Evolutionary conservation across 2,888 invertebrate species (phyloP).

Genomic region (Peribatodes rhomboidaria): DNA sequence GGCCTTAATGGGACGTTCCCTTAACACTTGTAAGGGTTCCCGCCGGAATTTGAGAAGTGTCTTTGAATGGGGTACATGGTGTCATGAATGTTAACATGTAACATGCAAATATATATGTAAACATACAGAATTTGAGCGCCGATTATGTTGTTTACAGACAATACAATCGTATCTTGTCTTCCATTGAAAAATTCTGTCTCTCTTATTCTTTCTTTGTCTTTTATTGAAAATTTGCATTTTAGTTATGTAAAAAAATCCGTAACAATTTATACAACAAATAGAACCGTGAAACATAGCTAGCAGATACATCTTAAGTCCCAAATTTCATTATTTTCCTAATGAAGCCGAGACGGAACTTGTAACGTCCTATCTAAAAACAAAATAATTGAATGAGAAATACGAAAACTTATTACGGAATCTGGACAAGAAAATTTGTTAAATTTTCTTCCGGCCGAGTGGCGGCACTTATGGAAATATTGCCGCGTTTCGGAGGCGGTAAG

Average conservation of each 20-base stretch:
- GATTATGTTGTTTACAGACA: not conserved
- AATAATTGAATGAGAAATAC: conserved; percentile 44
- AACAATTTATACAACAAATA: no score
- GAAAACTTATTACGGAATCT: conserved; percentile 45
- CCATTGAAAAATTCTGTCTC: no score
- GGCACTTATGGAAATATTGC: conserved; percentile 28
- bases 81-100: no score
- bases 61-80: not conserved
- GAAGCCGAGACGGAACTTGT: conserved; percentile 24
- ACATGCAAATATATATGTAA: no score
- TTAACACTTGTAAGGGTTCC: conserved; percentile 13
- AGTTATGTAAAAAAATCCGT: no score
- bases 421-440: conserved; percentile 39
- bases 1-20: conserved; percentile 12
- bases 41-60: not conserved
- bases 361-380: conserved; percentile 36
- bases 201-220: no score
- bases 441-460: conserved; percentile 35
- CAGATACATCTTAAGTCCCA: conserved; percentile 19
- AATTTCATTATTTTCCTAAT: conserved; percentile 23
- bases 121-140: no score
- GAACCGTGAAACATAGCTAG: not conserved
- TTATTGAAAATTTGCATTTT: no score
- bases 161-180: no score
- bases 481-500: conserved; percentile 11